Evolutionary conservation across 2,797 vertebrate genomes (phyloP), one percentile per base, ranked within the genome.

Genomic region (Acanthurus lineatus): DNA sequence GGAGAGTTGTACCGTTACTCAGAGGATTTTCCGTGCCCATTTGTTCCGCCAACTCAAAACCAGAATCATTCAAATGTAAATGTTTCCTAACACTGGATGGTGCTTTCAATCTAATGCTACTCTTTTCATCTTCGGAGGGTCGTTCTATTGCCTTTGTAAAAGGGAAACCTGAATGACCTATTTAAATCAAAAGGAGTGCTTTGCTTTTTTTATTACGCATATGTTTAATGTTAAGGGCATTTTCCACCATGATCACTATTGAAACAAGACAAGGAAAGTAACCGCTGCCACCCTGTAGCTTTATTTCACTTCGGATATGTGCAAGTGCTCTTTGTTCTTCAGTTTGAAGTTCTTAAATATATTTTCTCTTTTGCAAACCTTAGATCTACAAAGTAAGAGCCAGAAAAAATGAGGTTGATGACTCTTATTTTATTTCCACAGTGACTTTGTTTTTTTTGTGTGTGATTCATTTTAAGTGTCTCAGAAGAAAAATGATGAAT

Each of bases 61-160:
- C 20, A 48, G 47, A 65, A 73, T 77, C 71, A 81, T 84, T 89
- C 84, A 86, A 53, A 92, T 88, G 78, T 69, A 80, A 88, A 87
- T 83, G 9, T n/a, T 63, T 38, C 28, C 51, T 16, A 66, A 51
- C 58, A 64, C 9, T 63, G 38, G 47, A 62, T 20, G 19, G 32
- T 11, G 20, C 53, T 71, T 75, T 77, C 42, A 47, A 28, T 81
- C 45, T 67, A 44, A 48, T 40, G 12, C 28, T 14, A 11, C 52
- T 61, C 47, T 49, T 73, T 81, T 77, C 52, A 77, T 87, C 74
- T 75, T 69, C 35, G 48, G 12, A 51, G 17, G 63, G 47, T 72
- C 52, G 54, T 47, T 82, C 70, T 67, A 32, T 25, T 45, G 56
- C 11, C 17, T 88, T 71, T 79, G 67, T 71, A 2, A 5, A 47